Conservation (phyloP, 2,113 vertebrate genomes). For the Siniperca chuatsi region DNA sequence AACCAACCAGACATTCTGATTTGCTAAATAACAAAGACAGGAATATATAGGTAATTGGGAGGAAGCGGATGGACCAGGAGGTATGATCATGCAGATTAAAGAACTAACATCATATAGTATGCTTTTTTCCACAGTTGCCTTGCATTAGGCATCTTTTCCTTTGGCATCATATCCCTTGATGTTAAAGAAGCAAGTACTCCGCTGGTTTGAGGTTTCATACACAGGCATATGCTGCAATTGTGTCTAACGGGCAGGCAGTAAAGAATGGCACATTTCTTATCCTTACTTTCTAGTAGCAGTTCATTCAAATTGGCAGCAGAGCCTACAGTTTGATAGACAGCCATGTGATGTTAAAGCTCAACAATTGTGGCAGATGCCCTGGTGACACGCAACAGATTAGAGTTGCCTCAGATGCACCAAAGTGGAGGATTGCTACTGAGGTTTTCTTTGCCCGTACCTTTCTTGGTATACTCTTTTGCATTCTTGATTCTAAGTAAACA, state of each 20-base stretch:
- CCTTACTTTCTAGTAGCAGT: conserved; percentile 32
- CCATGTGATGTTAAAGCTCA: conserved; percentile 43
- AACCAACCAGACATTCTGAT: conserved; percentile 23
- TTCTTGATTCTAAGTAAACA: conserved; percentile 9
- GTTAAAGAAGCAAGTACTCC: conserved; percentile 48
- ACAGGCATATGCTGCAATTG: conserved; percentile 24
- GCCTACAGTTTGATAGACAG: conserved; percentile 40
- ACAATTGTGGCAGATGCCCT: conserved; percentile 42
- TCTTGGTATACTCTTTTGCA: neutral
- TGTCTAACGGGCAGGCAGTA: conserved; percentile 30
- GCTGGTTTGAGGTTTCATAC: conserved; percentile 50
- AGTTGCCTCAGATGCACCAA: conserved; percentile 19
- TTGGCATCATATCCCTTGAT: conserved; percentile 60
- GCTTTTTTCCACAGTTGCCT: conserved; percentile 41
- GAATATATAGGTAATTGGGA: conserved; percentile 48
- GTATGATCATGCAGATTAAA: conserved; percentile 62
- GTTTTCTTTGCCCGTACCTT: neutral
- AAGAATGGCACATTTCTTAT: conserved; percentile 36
- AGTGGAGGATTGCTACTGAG: conserved; percentile 3
- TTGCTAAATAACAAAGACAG: conserved; percentile 26
- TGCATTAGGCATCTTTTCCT: conserved; percentile 46
- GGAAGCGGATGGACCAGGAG: conserved; percentile 48
- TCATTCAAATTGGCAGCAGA: conserved; percentile 51
- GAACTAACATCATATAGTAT: conserved; percentile 34
- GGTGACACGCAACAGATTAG: conserved; percentile 21